These are phyloP conservation scores for Callyntrura sp. DNA, from an alignment of 2,888 invertebrate species.

Conservation along the genomic window DNA sequence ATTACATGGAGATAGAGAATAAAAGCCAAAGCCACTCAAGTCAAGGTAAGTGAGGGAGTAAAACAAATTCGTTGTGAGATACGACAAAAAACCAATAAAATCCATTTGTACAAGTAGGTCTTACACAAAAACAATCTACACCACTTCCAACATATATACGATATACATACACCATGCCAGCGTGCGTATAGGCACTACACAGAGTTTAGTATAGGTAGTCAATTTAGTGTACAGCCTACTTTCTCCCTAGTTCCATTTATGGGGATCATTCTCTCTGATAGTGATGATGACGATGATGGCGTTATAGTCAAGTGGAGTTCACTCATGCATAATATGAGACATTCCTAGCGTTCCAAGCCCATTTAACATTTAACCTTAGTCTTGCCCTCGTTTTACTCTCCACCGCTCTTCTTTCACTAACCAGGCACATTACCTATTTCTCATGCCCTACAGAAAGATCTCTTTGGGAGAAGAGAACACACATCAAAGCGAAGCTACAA, in stretches of 20 bases:
- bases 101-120: conserved; percentile 3
- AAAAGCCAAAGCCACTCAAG: conserved; percentile 29
- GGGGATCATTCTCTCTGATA: not conserved
- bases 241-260: conserved; percentile 10
- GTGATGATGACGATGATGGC: not conserved
- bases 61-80: conserved; percentile 6
- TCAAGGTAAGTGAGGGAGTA: conserved; percentile 33
- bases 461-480: not conserved
- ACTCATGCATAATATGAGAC: conserved; percentile 58
- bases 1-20: conserved; percentile 1
- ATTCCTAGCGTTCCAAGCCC: conserved; percentile 56
- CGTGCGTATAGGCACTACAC: not conserved
- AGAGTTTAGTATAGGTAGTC: conserved; percentile 7
- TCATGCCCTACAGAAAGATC: not conserved
- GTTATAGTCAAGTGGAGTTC: conserved; percentile 33
- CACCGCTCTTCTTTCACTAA: conserved; percentile 28
- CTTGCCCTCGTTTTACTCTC: conserved; percentile 61
- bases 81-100: conserved; percentile 40
- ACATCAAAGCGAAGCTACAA: conserved; percentile 1
- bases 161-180: not conserved
- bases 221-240: conserved; percentile 27
- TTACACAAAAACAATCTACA: not conserved
- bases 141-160: not conserved
- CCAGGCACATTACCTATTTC: not conserved
- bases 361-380: conserved; percentile 58